Percentiles rank a stretch among this genome's conserved stretches.
These are phyloP conservation scores for Conistra vaccinii DNA, from an alignment of 2,888 invertebrate species.

Conservation along the genomic window DNA sequence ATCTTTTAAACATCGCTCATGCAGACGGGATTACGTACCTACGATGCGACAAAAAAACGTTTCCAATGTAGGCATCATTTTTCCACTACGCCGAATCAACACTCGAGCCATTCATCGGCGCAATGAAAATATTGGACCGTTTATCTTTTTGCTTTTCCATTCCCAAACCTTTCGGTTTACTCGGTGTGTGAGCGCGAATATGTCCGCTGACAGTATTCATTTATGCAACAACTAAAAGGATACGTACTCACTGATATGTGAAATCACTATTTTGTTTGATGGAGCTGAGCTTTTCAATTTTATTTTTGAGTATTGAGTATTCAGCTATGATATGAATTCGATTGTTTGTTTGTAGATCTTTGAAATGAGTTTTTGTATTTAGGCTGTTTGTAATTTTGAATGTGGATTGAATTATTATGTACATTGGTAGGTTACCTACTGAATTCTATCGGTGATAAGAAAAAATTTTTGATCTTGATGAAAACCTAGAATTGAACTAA, in stretches of 20 bases:
- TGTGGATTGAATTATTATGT: conserved; percentile 23
- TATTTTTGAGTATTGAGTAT: conserved; percentile 62
- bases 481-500: neutral
- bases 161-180: conserved; percentile 77
- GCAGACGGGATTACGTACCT: conserved; percentile 70
- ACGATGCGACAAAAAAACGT: conserved; percentile 65
- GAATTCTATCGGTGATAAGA: neutral
- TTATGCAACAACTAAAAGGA: conserved; percentile 81
- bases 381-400: conserved; percentile 23
- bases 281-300: conserved; percentile 71
- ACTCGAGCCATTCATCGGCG: conserved; percentile 83
- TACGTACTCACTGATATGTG: conserved; percentile 82
- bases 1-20: conserved; percentile 75
- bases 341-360: conserved; percentile 53
- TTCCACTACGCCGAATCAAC: conserved; percentile 86
- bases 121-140: conserved; percentile 87
- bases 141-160: conserved; percentile 84
- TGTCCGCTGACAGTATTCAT: conserved; percentile 85
- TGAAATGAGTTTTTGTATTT: conserved; percentile 53
- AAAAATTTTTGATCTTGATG: neutral
- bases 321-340: conserved; percentile 49
- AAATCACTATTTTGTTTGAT: conserved; percentile 83
- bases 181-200: conserved; percentile 74
- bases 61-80: conserved; percentile 73
- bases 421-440: neutral